phyloP scores from a whole-genome alignment of 2,888 invertebrate genomes.

The Bruchidius siliquastri region DNA sequence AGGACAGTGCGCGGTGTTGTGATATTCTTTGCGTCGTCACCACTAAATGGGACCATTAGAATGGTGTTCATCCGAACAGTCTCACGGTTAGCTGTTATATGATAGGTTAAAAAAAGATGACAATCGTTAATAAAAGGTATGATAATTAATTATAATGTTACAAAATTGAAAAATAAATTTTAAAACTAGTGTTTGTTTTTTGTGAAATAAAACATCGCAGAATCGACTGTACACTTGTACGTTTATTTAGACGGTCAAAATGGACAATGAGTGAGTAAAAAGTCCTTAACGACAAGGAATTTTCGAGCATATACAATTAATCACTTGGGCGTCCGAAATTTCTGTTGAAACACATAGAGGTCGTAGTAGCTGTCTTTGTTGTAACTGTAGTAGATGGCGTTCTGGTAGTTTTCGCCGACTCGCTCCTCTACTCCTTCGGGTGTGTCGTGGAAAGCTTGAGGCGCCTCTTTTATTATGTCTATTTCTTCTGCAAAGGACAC shows the following conservation, averaged over 20 bases:
- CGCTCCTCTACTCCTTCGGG: constrained; percentile 2
- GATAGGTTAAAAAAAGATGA: too few relatives aligned
- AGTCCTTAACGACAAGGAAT: neutral
- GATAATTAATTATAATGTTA: too few relatives aligned
- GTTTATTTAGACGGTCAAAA: neutral
- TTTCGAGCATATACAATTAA: constrained; percentile 1
- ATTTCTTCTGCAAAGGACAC: neutral
- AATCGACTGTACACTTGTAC: neutral
- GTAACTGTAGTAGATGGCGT: constrained; percentile 6
- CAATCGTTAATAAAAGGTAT: too few relatives aligned
- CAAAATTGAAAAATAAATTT: too few relatives aligned
- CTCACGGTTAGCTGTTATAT: too few relatives aligned
- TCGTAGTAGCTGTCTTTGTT: constrained; percentile 11
- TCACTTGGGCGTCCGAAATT: constrained; percentile 4
- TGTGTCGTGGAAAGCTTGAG: constrained; percentile 5
- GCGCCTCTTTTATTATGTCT: constrained; percentile 8
- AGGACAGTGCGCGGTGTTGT: too few relatives aligned
- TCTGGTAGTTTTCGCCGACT: constrained; percentile 3
- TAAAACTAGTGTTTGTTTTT: too few relatives aligned
- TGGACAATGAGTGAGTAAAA: neutral
- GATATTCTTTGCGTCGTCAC: too few relatives aligned
- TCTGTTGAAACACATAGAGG: constrained; percentile 5
- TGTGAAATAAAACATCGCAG: neutral
- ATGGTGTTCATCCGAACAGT: too few relatives aligned
- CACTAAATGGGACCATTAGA: too few relatives aligned